Evolutionary conservation across 2,113 vertebrate species (phyloP).

Genomic region (Chrysemys picta): DNA sequence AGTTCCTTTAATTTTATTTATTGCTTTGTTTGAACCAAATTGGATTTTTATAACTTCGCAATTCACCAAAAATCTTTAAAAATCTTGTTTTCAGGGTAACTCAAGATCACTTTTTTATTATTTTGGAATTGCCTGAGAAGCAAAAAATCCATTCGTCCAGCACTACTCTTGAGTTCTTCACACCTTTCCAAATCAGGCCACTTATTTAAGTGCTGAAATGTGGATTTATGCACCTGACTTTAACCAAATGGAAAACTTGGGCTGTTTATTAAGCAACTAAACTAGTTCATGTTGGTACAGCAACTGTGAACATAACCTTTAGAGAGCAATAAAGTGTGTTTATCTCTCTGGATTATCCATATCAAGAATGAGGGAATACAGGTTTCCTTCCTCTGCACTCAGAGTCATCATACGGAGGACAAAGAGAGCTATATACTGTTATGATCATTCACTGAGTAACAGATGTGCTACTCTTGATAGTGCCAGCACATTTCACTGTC

Average conservation of each 20-base stretch:
- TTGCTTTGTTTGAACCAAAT: not conserved
- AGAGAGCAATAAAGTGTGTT: not conserved
- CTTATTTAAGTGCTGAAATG: not conserved
- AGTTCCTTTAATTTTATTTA: not conserved
- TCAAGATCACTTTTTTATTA: not conserved
- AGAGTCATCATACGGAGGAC: not conserved
- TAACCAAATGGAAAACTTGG: not conserved
- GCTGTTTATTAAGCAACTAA: not conserved
- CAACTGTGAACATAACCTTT: not conserved
- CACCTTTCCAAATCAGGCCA: not conserved
- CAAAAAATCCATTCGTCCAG: not conserved
- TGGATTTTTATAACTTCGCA: not conserved
- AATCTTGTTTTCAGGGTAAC: not conserved
- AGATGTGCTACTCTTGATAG: not conserved
- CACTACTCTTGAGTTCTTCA: not conserved
- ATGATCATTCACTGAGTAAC: not conserved
- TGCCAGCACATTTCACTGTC: not conserved
- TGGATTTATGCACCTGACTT: not conserved
- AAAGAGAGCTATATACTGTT: not conserved
- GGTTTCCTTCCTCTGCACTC: not conserved
- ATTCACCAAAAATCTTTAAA: not conserved
- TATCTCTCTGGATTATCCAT: not conserved
- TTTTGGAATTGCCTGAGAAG: not conserved
- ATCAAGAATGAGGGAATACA: not conserved
- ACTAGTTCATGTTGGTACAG: not conserved